phyloP scores from a whole-genome alignment of 2,888 invertebrate species.

The Caenorhabditis sinica region DNA sequence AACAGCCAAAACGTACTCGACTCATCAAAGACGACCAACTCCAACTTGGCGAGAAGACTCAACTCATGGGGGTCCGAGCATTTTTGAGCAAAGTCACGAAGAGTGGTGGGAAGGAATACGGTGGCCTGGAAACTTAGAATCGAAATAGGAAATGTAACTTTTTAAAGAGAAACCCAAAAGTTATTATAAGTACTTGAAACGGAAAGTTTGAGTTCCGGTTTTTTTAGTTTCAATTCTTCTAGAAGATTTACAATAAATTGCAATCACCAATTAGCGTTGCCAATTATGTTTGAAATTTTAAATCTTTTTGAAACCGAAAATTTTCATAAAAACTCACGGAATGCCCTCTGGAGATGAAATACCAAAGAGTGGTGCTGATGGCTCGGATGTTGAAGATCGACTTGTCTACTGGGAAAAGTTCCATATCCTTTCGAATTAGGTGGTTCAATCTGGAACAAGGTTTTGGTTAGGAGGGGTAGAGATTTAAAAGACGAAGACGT shows the following conservation, averaged over 20 bases:
- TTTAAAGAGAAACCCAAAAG: not conserved
- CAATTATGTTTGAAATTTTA: not conserved
- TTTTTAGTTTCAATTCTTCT: too few relatives aligned
- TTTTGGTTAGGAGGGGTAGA: not conserved
- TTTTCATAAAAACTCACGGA: constrained; percentile 3
- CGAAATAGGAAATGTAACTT: not conserved
- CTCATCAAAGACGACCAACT: constrained; percentile 55
- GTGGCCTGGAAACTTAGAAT: constrained; percentile 19
- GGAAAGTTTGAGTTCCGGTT: too few relatives aligned
- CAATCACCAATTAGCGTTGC: not conserved
- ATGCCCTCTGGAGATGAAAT: constrained; percentile 60
- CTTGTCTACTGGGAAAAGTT: constrained; percentile 30
- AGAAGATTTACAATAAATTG: too few relatives aligned
- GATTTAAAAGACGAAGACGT: too few relatives aligned
- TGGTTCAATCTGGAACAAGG: constrained; percentile 40
- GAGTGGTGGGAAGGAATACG: constrained; percentile 53
- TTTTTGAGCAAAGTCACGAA: constrained; percentile 54
- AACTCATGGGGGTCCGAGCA: constrained; percentile 64
- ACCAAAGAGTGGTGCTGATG: constrained; percentile 47
- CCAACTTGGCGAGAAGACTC: constrained; percentile 45
- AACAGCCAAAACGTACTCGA: too few relatives aligned
- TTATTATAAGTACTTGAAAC: too few relatives aligned
- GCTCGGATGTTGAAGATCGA: constrained; percentile 48
- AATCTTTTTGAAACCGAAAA: not conserved
- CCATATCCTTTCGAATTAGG: constrained; percentile 45